phyloP scores from a whole-genome alignment of 2,113 vertebrate species.

The Redunca redunca region DNA sequence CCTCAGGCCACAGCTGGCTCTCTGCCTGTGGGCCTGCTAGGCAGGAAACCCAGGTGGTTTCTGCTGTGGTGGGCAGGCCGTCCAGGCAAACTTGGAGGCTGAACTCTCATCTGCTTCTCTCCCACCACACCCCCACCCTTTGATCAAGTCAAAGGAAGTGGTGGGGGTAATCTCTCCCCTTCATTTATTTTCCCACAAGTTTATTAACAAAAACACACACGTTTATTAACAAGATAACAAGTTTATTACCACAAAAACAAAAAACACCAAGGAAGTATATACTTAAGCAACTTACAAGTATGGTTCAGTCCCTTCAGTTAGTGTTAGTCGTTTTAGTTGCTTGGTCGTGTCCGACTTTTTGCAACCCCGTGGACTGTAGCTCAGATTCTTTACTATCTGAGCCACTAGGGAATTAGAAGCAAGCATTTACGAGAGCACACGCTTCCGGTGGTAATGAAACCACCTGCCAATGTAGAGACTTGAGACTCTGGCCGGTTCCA shows the following conservation, averaged over 20 bases:
- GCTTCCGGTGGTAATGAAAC: not conserved
- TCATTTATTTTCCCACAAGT: not conserved
- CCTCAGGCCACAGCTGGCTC: not conserved
- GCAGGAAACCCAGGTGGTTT: not conserved
- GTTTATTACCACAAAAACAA: not conserved
- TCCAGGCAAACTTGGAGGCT: not conserved
- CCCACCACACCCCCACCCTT: rapidly evolving
- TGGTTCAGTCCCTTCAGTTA: not conserved
- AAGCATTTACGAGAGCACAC: not conserved
- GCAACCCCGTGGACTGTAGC: not conserved
- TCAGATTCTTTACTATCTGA: not conserved
- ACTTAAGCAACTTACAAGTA: not conserved
- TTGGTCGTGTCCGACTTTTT: not conserved
- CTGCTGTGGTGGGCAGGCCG: too few species aligned
- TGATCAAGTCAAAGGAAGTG: not conserved
- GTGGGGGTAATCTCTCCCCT: not conserved
- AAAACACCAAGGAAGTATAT: not conserved
- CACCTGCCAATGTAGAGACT: not conserved
- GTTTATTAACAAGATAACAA: not conserved
- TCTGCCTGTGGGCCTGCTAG: not conserved
- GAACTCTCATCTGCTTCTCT: not conserved
- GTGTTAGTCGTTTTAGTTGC: not conserved
- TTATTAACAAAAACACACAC: not conserved
- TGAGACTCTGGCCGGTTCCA: not conserved
- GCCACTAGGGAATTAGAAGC: not conserved